Conservation (phyloP, 2,113 vertebrate species). For the Solenodon paradoxus region DNA sequence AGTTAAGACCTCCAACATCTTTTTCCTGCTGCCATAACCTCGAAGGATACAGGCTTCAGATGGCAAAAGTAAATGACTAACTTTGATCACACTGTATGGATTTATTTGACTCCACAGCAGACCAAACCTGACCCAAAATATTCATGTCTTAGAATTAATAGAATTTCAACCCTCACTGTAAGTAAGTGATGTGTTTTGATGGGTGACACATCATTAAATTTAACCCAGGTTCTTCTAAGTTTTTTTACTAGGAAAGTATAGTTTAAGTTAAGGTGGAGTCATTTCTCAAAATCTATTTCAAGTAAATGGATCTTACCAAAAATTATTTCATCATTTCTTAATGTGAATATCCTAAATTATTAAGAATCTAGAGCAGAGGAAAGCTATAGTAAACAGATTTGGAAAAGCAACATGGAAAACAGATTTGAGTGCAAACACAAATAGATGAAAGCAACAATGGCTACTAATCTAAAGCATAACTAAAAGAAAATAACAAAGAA, state of each 20-base stretch:
- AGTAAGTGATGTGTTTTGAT: neutral
- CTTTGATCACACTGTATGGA: neutral
- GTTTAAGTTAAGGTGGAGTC: neutral
- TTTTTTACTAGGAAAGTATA: neutral
- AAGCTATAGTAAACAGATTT: no score
- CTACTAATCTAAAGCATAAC: neutral
- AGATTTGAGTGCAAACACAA: neutral
- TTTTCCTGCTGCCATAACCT: neutral
- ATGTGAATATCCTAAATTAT: neutral
- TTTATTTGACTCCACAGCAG: neutral
- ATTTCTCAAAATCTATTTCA: neutral
- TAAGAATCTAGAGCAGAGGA: neutral
- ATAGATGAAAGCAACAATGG: neutral
- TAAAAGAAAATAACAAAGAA: neutral
- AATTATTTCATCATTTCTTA: neutral
- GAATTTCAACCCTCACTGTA: neutral
- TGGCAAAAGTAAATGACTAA: neutral
- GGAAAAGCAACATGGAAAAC: neutral
- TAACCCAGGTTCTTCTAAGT: neutral
- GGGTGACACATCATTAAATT: neutral
- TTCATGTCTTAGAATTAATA: neutral
- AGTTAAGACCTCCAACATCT: neutral
- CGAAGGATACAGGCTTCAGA: neutral
- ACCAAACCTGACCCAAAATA: neutral
- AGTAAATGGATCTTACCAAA: neutral